Percentiles rank a stretch among this genome's conserved stretches.
Conservation (phyloP, 2,113 vertebrate species). For the Naja naja region DNA sequence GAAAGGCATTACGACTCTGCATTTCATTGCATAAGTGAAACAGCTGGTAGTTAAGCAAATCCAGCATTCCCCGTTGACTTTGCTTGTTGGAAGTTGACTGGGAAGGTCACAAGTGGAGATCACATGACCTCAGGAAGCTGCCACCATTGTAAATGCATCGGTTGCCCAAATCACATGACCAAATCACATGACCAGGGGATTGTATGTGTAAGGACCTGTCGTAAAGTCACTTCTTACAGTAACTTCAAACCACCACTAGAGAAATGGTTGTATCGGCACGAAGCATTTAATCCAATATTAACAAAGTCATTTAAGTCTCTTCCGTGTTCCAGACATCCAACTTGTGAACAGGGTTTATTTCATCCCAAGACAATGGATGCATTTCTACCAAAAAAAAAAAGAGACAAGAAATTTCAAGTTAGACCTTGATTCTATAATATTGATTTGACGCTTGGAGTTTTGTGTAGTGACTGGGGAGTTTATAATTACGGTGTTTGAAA, state of each 20-base stretch:
- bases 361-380: not conserved
- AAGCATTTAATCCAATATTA: not conserved
- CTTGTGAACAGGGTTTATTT: not conserved
- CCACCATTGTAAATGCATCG: not conserved
- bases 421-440: not conserved
- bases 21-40: not conserved
- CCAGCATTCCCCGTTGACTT: not conserved
- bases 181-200: not conserved
- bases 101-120: not conserved
- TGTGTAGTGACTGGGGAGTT: not conserved
- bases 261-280: not conserved
- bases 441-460: not conserved
- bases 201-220: not conserved
- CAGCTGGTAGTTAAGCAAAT: not conserved
- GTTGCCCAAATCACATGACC: not conserved
- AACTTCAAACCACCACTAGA: not conserved
- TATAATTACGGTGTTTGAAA: not conserved
- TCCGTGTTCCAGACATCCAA: not conserved
- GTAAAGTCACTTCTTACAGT: not conserved
- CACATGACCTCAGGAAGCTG: not conserved
- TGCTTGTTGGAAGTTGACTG: not conserved
- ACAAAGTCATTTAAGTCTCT: not conserved
- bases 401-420: not conserved
- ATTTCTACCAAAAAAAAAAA: not conserved
- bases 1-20: too few species aligned